Conservation (phyloP, 1,140 invertebrate genomes). For the Sesamia nonagrioides region DNA sequence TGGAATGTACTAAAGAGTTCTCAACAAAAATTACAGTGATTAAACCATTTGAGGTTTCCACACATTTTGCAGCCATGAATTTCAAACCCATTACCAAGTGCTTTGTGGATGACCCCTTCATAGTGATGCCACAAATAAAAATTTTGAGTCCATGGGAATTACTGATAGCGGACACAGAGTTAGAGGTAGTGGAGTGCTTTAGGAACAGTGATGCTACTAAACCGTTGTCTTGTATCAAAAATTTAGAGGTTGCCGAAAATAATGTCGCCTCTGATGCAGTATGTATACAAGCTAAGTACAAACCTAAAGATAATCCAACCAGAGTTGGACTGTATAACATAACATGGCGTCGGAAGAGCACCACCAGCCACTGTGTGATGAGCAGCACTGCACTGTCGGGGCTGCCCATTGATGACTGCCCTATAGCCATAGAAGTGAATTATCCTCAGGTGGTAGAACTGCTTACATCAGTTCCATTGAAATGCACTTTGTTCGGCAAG, state of each 20-base stretch:
- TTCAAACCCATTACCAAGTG: slow-evolving; percentile 90
- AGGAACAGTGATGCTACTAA: slow-evolving; percentile 73
- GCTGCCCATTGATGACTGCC: slow-evolving; percentile 89
- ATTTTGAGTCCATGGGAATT: slow-evolving; percentile 92
- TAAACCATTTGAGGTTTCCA: slow-evolving; percentile 91
- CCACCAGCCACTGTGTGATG: slow-evolving; percentile 72
- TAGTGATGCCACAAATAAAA: slow-evolving; percentile 91
- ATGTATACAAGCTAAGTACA: slow-evolving; percentile 78
- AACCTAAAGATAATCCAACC: slow-evolving; percentile 87
- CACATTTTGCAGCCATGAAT: slow-evolving; percentile 90
- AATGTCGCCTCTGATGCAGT: slow-evolving; percentile 83
- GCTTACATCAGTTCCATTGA: slow-evolving; percentile 90
- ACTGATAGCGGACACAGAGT: slow-evolving; percentile 89
- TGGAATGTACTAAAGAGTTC: slow-evolving; percentile 88
- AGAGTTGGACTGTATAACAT: slow-evolving; percentile 92
- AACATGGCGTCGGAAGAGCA: slow-evolving; percentile 91
- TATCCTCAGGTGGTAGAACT: slow-evolving; percentile 93
- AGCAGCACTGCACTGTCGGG: slow-evolving; percentile 87
- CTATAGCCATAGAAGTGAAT: slow-evolving; percentile 91
- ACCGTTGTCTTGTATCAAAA: slow-evolving; percentile 75
- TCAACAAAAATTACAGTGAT: slow-evolving; percentile 89
- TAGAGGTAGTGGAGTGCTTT: slow-evolving; percentile 88
- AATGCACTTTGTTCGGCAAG: slow-evolving; percentile 92
- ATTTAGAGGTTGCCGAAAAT: slow-evolving; percentile 78
- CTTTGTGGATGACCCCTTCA: slow-evolving; percentile 90